Percentiles rank a stretch among this genome's conserved stretches.
phyloP scores from a whole-genome alignment of 2,888 invertebrate species.

The Trisateles emortualis region DNA sequence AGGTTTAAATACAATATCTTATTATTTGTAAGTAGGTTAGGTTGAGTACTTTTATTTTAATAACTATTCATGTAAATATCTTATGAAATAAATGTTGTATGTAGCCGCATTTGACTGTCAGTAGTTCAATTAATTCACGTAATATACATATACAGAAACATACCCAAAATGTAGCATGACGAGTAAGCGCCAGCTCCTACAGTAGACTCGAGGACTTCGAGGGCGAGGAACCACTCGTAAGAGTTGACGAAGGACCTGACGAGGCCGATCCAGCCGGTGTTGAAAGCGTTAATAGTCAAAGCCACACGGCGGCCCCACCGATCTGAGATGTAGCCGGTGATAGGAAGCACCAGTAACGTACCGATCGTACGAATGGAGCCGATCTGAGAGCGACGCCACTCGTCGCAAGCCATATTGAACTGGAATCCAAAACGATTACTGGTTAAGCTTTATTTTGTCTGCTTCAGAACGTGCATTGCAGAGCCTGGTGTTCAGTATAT shows the following conservation, averaged over 20 bases:
- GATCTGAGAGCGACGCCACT: conserved; percentile 91
- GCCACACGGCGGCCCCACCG: conserved; percentile 90
- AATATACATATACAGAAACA: conserved; percentile 9
- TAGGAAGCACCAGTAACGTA: conserved; percentile 90
- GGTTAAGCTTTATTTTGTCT: neutral
- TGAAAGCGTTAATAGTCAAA: conserved; percentile 87
- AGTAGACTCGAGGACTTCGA: conserved; percentile 91
- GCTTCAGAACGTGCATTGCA: too few relatives aligned
- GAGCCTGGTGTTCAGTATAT: too few relatives aligned
- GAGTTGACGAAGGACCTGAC: conserved; percentile 89
- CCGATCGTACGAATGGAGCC: conserved; percentile 92
- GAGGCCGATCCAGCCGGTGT: conserved; percentile 89
- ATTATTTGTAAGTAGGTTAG: too few relatives aligned
- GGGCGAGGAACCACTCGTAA: conserved; percentile 89
- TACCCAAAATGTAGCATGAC: conserved; percentile 91
- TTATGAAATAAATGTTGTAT: too few relatives aligned
- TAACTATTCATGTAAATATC: too few relatives aligned
- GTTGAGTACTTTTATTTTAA: too few relatives aligned
- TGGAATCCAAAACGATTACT: conserved; percentile 52
- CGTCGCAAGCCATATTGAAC: conserved; percentile 89
- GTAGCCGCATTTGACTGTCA: too few relatives aligned
- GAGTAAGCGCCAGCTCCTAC: conserved; percentile 90
- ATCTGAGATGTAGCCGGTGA: conserved; percentile 91
- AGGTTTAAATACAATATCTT: too few relatives aligned
- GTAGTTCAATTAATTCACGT: too few relatives aligned